Evolutionary conservation across 2,113 vertebrate species (phyloP).

Genomic region (Nothobranchius kuhntae): DNA sequence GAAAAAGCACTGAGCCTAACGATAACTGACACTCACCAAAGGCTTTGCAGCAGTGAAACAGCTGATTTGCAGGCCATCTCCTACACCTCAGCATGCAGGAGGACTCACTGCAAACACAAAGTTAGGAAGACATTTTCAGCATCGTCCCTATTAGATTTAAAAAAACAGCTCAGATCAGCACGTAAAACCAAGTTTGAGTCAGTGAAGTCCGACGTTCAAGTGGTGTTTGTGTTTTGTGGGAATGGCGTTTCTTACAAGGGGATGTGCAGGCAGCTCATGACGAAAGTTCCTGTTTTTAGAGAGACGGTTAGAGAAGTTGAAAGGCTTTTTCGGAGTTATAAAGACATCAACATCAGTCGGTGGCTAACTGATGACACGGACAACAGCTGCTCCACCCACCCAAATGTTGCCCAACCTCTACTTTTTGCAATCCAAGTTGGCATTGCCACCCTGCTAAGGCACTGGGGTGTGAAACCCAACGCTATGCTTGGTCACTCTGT

Average conservation of each 20-base stretch:
- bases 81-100: constrained; percentile 86
- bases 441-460: constrained; percentile 76
- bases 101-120: constrained; percentile 82
- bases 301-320: constrained; percentile 81
- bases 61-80: constrained; percentile 75
- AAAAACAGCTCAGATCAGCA: constrained; percentile 68
- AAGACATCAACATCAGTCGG: constrained; percentile 64
- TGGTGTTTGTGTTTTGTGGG: constrained; percentile 88
- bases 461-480: constrained; percentile 83
- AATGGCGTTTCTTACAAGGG: constrained; percentile 79
- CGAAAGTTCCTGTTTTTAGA: constrained; percentile 77
- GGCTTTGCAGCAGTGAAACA: constrained; percentile 57
- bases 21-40: constrained; percentile 72
- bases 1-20: constrained; percentile 75
- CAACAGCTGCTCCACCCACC: constrained; percentile 65
- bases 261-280: constrained; percentile 80
- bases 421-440: constrained; percentile 86
- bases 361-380: constrained; percentile 58
- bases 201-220: constrained; percentile 53
- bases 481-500: constrained; percentile 81
- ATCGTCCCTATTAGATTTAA: constrained; percentile 78
- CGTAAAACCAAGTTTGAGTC: constrained; percentile 30
- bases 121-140: constrained; percentile 81
- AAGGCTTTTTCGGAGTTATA: constrained; percentile 69
- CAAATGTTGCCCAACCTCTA: constrained; percentile 80